Percentiles rank a stretch among this genome's conserved stretches.
These are phyloP conservation scores for Scaptomyza montana DNA, from an alignment of 1,140 invertebrate genomes.

Conservation along the genomic window DNA sequence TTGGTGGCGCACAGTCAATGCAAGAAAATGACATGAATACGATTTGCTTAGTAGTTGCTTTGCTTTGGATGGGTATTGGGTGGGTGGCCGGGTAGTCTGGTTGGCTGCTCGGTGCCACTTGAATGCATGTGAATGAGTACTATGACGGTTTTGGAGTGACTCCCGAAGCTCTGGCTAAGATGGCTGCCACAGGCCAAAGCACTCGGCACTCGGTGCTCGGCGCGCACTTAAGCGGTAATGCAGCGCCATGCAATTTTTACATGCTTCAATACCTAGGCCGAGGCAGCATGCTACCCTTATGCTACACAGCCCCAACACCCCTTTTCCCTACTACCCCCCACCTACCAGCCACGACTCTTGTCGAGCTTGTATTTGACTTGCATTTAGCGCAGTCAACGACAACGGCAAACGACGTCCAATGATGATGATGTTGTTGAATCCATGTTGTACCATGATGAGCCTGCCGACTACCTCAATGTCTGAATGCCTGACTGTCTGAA, in stretches of 20 bases:
- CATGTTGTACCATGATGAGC: slow-evolving; percentile 6
- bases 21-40: slow-evolving; percentile 80
- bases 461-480: slow-evolving; percentile 1
- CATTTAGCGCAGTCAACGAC: slow-evolving; percentile 74
- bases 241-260: slow-evolving; percentile 80
- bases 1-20: slow-evolving; percentile 63
- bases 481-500: too few species aligned
- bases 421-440: slow-evolving; percentile 21
- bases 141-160: slow-evolving; percentile 59
- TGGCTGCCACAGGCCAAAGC: slow-evolving; percentile 51
- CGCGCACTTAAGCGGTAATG: slow-evolving; percentile 69
- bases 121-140: slow-evolving; percentile 77
- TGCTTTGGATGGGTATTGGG: slow-evolving; percentile 29
- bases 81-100: background rate
- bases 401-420: slow-evolving; percentile 21
- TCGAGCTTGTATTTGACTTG: slow-evolving; percentile 74
- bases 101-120: slow-evolving; percentile 44
- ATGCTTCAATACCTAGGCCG: slow-evolving; percentile 79
- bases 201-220: slow-evolving; percentile 35
- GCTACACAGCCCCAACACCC: background rate
- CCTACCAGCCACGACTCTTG: background rate
- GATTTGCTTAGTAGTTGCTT: slow-evolving; percentile 50
- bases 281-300: slow-evolving; percentile 33
- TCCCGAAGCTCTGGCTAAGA: slow-evolving; percentile 62
- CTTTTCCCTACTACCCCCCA: background rate